Conservation (phyloP, 1,140 invertebrate species). For the Pantala flavescens region DNA sequence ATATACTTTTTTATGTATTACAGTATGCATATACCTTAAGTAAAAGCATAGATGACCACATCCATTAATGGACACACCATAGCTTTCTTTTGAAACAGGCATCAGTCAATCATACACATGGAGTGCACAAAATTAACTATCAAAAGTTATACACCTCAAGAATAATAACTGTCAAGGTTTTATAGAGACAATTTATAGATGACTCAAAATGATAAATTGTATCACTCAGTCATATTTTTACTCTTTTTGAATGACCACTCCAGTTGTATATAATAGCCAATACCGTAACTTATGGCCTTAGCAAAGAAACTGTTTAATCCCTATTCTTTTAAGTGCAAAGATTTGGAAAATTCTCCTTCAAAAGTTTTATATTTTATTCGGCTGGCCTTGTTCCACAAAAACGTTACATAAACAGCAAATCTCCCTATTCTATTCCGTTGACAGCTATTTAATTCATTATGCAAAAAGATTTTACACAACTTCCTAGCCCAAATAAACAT, state of each 20-base stretch:
- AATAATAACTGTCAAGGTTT: not conserved
- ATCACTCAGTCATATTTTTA: not conserved
- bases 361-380: not conserved
- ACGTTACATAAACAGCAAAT: not conserved
- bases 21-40: slow-evolving; percentile 9
- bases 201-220: not conserved
- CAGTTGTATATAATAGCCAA: not conserved
- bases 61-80: not conserved
- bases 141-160: not conserved
- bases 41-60: not conserved
- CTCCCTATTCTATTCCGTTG: not conserved
- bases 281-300: not conserved
- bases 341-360: not conserved
- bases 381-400: not conserved
- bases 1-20: not conserved
- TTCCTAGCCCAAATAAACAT: not conserved
- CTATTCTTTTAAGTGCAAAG: not conserved
- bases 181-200: not conserved
- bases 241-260: not conserved
- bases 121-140: slow-evolving; percentile 10
- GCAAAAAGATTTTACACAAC: not conserved
- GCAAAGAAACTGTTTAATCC: not conserved
- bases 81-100: not conserved
- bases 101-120: not conserved
- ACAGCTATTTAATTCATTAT: not conserved